Conservation (phyloP, 2,113 vertebrate genomes). For the Oreochromis tanganicae region DNA sequence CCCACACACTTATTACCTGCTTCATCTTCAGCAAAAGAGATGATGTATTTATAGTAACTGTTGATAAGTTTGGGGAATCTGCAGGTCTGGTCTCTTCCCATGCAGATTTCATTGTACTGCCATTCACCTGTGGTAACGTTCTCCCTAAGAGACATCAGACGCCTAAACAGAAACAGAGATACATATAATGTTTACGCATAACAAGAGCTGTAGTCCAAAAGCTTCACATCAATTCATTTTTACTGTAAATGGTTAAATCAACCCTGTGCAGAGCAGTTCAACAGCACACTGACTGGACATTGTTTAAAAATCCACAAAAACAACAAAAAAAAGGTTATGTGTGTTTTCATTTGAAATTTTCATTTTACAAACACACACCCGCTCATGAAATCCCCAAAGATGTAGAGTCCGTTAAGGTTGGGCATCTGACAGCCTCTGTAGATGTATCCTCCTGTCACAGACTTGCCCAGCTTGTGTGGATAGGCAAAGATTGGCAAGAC, state of each 20-base stretch:
- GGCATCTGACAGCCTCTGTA: conserved; percentile 82
- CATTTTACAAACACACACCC: conserved; percentile 62
- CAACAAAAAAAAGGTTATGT: neutral
- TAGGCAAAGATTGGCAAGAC: conserved; percentile 79
- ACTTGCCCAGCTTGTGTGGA: conserved; percentile 77
- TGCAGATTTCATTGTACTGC: conserved; percentile 79
- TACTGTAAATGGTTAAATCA: neutral
- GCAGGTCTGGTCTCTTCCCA: conserved; percentile 74
- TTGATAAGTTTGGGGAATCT: conserved; percentile 79
- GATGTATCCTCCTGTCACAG: conserved; percentile 80
- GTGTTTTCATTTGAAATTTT: neutral
- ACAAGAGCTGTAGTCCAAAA: neutral
- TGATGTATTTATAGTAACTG: conserved; percentile 78
- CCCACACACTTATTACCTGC: conserved; percentile 67
- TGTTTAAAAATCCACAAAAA: neutral
- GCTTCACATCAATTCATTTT: neutral
- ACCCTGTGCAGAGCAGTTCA: neutral
- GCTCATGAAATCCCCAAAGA: conserved; percentile 84
- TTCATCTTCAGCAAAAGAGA: conserved; percentile 82
- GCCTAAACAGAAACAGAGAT: conserved; percentile 47
- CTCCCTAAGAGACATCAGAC: conserved; percentile 79
- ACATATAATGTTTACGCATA: neutral
- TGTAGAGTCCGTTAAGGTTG: conserved; percentile 78
- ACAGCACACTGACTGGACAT: neutral
- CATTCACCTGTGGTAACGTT: conserved; percentile 61